Base-by-base conservation (phyloP, 2,797 vertebrate genomes). In the Diplodus puntazzo region DNA sequence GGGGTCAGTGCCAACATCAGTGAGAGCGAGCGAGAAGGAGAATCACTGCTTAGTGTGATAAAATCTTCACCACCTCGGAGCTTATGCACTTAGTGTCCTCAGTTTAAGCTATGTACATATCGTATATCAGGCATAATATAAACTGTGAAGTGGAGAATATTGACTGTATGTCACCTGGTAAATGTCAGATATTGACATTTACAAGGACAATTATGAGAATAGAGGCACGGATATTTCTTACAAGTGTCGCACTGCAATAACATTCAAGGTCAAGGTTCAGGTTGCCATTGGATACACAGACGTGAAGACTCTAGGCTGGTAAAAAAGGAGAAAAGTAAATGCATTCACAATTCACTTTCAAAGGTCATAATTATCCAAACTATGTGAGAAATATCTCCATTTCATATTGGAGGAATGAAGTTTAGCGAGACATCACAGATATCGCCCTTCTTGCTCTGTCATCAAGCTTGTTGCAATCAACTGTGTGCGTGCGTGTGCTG, bases 171-270 rank as follows among this genome's bases (percentile, higher is more conserved):
- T 89, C 86, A 88, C 71, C 71, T 76, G 83, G 65, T 90, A 89
- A 92, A 94, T 90, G 90, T 92, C 90, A 90, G 49, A 86, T 80
- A 82, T 84, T 89, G 89, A 87, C 90, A 88, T 94, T 94, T 92
- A 94, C 86, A 88, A 91, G 87, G 82, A 89, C 84, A 86, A 89
- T 94, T 90, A 93, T 88, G 80, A 86, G 78, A 85, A 80, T 7
- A 79, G 81, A 87, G 81, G 54, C 78, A 7, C n/a, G n/a, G 79
- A 52, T 69, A 60, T 86, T 80, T 82, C 81, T 72, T 79, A 73
- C 77, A 80, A 86, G 81, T 87, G 86, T 89, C 58, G 21, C 69
- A 49, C 69, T 64, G 86, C 80, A 88, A 83, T 86, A 86, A 87
- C 70, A 65, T 64, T 69, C 70, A 65, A 80, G 84, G 81, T 87